These are phyloP conservation scores for Zosterops hypoxanthus DNA, from an alignment of 2,113 vertebrate species.

Conservation along the genomic window DNA sequence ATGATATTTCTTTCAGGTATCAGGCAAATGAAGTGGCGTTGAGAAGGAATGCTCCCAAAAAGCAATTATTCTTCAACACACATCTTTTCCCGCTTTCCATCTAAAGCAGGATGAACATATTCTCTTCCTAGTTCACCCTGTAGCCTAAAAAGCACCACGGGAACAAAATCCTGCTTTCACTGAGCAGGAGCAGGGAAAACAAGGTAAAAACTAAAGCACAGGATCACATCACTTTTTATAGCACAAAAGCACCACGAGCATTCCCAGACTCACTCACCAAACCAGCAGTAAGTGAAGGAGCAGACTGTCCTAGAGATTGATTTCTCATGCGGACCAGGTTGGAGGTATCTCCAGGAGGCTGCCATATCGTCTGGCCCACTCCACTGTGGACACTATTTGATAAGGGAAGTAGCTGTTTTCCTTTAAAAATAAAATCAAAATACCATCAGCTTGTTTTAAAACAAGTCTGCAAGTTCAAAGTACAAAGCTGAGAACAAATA, in stretches of 20 bases:
- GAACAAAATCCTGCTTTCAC: neutral
- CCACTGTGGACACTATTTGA: constrained; percentile 90
- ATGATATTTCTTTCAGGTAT: neutral
- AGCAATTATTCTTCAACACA: neutral
- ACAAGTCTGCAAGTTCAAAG: neutral
- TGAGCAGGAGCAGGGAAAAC: neutral
- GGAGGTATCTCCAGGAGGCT: constrained; percentile 83
- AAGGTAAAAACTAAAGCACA: neutral
- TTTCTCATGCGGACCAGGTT: constrained; percentile 96
- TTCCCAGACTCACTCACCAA: constrained; percentile 86
- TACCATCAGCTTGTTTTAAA: constrained; percentile 11
- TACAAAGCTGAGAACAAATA: neutral
- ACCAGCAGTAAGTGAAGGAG: constrained; percentile 93
- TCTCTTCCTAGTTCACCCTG: neutral
- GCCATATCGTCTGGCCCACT: constrained; percentile 86
- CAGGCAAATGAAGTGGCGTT: neutral
- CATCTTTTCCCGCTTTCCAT: neutral
- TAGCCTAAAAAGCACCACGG: neutral
- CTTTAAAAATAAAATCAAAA: constrained; percentile 72
- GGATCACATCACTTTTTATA: neutral
- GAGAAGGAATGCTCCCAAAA: neutral
- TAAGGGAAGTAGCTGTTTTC: constrained; percentile 93
- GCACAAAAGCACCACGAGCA: neutral
- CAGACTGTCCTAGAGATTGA: constrained; percentile 91
- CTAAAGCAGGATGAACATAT: neutral